Base-by-base conservation (phyloP, 2,113 vertebrate species). In the Pyrgilauda ruficollis region DNA sequence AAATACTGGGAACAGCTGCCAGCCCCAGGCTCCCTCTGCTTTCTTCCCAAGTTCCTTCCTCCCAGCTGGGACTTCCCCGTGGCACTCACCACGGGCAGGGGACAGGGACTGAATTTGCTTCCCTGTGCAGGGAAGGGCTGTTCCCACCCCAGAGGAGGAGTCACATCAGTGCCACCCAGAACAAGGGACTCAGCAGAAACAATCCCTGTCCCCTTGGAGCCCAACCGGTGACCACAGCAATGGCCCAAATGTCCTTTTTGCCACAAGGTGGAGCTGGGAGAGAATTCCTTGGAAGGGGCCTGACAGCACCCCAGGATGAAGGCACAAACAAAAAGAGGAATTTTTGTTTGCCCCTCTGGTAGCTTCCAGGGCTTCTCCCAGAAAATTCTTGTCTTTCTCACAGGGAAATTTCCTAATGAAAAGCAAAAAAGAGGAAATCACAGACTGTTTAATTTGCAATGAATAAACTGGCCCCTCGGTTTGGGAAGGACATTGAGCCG, bases 231-330 rank as follows among this genome's bases (percentile, higher is more conserved):
- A 18, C 90, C 68, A 53, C 24, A 47, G 23, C 33, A 4, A 11
- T 0, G 41, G 14, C 86, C 72, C 26, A 11, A 44, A 59, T 0
- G 69, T 75, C 68, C 61, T 41, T 84, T 46, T 86, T 92, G 76
- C 93, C 96, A 96, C 76, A 83, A 96, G 96, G 83, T 95, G 96
- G 96, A 95, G 90, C 90, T 69, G 94, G 94, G 90, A 62, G 92
- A 88, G 91, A 95, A 84, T 84, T 79, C 55, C 96, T 78, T 81
- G 63, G 85, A 59, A 52, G 0, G 5, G 74, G 47, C 52, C 44
- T 31, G 63, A n/a, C 14, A 43, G 16, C 67, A 47, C 33, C 35
- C 39, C 4, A 21, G 47, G 79, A 39, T 1, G 37, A 10, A 55
- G 39, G 33, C 33, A 19, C 50, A 46, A 35, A 62, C 2, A 0